Evolutionary conservation across 2,113 vertebrate genomes (phyloP).

Genomic region (Planiliza haematocheilus): DNA sequence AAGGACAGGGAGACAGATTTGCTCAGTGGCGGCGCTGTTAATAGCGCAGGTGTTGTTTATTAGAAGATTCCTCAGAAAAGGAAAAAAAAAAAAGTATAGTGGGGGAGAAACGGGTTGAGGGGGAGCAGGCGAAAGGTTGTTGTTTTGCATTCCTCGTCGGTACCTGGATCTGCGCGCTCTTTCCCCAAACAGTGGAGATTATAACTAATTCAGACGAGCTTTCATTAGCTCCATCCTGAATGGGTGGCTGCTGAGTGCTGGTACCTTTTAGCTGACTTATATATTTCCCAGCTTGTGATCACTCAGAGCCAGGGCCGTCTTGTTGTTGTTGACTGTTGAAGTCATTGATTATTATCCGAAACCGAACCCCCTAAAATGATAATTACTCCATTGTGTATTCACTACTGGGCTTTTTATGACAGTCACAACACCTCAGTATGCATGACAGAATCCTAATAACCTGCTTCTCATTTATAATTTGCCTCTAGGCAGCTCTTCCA

Average conservation of each 20-base stretch:
- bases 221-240: slow-evolving; percentile 60
- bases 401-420: slow-evolving; percentile 68
- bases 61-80: slow-evolving; percentile 30
- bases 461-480: slow-evolving; percentile 81
- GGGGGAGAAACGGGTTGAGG: slow-evolving; percentile 1
- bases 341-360: slow-evolving; percentile 28
- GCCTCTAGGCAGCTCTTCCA: slow-evolving; percentile 78
- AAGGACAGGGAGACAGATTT: slow-evolving; percentile 40
- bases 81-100: background rate
- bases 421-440: slow-evolving; percentile 76
- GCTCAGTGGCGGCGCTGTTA: slow-evolving; percentile 26
- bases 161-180: slow-evolving; percentile 49
- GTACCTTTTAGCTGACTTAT: slow-evolving; percentile 22
- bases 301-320: background rate
- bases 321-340: slow-evolving; percentile 45
- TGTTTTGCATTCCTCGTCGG: slow-evolving; percentile 66
- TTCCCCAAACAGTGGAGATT: slow-evolving; percentile 50
- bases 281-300: slow-evolving; percentile 26
- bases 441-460: slow-evolving; percentile 84
- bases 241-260: slow-evolving; percentile 42
- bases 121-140: slow-evolving; percentile 34
- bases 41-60: slow-evolving; percentile 62
- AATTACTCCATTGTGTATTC: slow-evolving; percentile 68
- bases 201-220: slow-evolving; percentile 72
- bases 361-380: slow-evolving; percentile 49